Evolutionary conservation across 2,888 invertebrate species (phyloP), one percentile per base, ranked within the genome.

Genomic region (Ephialtes manifestator): DNA sequence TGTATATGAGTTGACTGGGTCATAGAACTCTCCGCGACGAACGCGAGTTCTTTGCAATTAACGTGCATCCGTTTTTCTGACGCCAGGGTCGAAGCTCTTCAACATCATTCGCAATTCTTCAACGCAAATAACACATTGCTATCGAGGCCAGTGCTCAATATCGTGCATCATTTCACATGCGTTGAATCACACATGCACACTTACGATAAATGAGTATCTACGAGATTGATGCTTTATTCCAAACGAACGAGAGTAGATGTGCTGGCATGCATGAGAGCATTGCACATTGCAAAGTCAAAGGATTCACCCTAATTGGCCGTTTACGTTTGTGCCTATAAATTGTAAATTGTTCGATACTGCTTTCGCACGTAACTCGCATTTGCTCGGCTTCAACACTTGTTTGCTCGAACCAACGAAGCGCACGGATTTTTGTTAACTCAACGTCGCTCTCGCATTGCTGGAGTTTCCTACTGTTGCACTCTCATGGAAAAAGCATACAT

Each of bases 281-380:
- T 65, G 74, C 48, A 67, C 43, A 43, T 65, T 1, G 20, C 65
- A 43, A 20, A 80, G 77, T 89, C 88, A 89, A 89, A 89, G 89
- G 87, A 81, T 78, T 83, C 63, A 39, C 48, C 28, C 86, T 89
- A 89, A 89, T 89, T 89, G 88, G 84, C 71, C 86, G 87, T 89
- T 89, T 89, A 89, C 89, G 89, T 89, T 89, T 86, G 81, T 85
- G 75, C 85, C 71, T 71, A 87, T 83, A 86, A 89, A 88, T 89
- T 89, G 81, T 86, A 85, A 82, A 80, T 86, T 76, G 67, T 76
- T 65, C 65, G 51, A 76, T 31, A 20, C 65, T 24, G 65, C 43
- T 67, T 67, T 20, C 65, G 53, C 75, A 1, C 60, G 60, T 28
- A 28, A 58, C 43, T 15, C 58, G 20, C 60, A 18, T 75, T 20